A percentile compares a stretch with the other conserved stretches of the same genome.
Conservation (phyloP, 2,797 vertebrate genomes). For the Hyperoplus immaculatus region DNA sequence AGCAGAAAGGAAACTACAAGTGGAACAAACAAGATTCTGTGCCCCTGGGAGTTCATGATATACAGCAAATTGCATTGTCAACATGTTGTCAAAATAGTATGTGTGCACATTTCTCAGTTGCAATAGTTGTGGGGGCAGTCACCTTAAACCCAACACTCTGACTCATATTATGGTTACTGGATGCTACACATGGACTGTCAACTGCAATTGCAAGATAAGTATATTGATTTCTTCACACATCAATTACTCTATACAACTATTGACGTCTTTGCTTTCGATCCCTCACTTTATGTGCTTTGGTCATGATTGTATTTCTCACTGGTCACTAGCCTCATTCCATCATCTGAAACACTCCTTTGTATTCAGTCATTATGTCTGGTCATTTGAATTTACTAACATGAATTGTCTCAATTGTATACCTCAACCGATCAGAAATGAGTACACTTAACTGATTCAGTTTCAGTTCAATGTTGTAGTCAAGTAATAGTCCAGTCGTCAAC, state of each 20-base stretch:
- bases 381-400: conserved; percentile 5
- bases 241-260: conserved; percentile 18
- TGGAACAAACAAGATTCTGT: conserved; percentile 64
- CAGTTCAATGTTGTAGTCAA: neutral
- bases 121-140: conserved; percentile 15
- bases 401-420: neutral
- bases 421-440: neutral
- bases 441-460: neutral
- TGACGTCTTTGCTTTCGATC: conserved; percentile 17
- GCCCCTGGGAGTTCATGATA: conserved; percentile 51
- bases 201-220: neutral
- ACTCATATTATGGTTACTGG: conserved; percentile 8
- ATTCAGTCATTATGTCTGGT: neutral
- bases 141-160: neutral
- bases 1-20: conserved; percentile 66
- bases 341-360: neutral
- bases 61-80: conserved; percentile 54
- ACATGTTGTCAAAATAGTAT: conserved; percentile 55
- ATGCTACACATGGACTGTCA: conserved; percentile 26
- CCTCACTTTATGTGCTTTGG: conserved; percentile 8
- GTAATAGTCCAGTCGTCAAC: neutral
- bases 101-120: conserved; percentile 27
- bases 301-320: conserved; percentile 13
- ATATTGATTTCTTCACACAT: conserved; percentile 42
- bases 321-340: neutral